A percentile compares a stretch with the other conserved stretches of the same genome.
Evolutionary conservation across 2,797 vertebrate genomes (phyloP).

Genomic region (Enteromius anoplus): DNA sequence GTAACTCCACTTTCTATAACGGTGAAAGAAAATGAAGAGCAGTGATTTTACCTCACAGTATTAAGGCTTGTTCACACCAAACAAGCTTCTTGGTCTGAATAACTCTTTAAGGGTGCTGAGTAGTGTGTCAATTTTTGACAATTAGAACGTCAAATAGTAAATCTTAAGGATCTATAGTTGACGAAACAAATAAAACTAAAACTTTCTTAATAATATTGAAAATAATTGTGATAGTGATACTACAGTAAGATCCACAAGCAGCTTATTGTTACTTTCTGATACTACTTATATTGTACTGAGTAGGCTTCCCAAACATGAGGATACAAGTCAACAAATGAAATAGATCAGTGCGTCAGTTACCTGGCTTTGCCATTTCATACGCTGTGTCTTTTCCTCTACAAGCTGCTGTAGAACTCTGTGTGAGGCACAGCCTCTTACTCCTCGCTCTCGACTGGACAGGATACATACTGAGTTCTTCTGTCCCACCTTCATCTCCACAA

Average conservation of each 20-base stretch:
- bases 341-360: conserved; percentile 66
- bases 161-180: not conserved
- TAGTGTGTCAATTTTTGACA: not conserved
- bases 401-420: conserved; percentile 92
- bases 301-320: not conserved
- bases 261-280: not conserved
- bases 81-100: not conserved
- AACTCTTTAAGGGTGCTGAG: not conserved
- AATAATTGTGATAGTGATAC: not conserved
- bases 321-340: not conserved
- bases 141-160: not conserved
- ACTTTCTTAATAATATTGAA: not conserved
- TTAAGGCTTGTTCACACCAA: not conserved
- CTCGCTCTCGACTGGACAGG: conserved; percentile 90
- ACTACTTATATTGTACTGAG: not conserved
- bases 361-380: conserved; percentile 99
- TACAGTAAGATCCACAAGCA: not conserved
- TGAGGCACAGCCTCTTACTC: conserved; percentile 85
- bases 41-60: not conserved
- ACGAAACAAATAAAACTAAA: not conserved
- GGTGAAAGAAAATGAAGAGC: conserved; percentile 46
- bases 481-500: conserved; percentile 74
- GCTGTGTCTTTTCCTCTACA: conserved; percentile 95
- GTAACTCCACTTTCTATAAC: conserved; percentile 94
- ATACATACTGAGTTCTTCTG: conserved; percentile 94